Base-by-base conservation (phyloP, 2,797 vertebrate genomes). In the Rhinogobio ventralis region DNA sequence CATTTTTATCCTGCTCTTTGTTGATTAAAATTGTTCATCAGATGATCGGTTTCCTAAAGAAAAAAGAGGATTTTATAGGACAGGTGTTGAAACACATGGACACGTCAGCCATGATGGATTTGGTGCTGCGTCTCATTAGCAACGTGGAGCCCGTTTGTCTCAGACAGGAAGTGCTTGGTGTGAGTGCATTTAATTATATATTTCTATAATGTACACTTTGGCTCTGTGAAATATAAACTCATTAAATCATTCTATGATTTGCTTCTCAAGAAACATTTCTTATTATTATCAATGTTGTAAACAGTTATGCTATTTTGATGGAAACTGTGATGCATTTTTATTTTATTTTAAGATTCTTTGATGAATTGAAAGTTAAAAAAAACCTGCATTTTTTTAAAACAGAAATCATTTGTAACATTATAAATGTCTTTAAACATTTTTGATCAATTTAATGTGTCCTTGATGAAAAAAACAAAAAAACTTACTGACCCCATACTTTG, bases 31-130 rank as follows among this genome's bases (percentile, higher is more conserved):
- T 76, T 20, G 33, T 91, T 36, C 10, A 85, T 73, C 82, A 99
- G 98, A 96, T 99, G 85, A 96, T 99, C 28, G 86, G 92, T 0
- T 99, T 99, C 89, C 81, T 99, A 90, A 96, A 95, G 95, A 97
- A 94, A 90, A 99, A 98, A 88, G 96, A 96, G 57, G 93, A 94
- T 30, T 99, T 99, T 84, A 93, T 98, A 15, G 93, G 93, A 87
- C 92, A 98, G 93, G 96, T 99, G 92, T 93, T 99, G 79, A 96
- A 96, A 94, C 98, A 99, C 87, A 96, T 99, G 1, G 96, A 97
- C 66, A 97, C 97, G 2, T 99, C 98, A 0, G 98, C 98, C 67
- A 98, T 99, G 97, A 98, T 98, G 98, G 98, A 99, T 92, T 93
- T 99, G 74, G 93, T 99, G 87, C 95, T 99, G 82, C 97, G 97